Base-by-base conservation (phyloP, 2,888 invertebrate species). In the Salticus scenicus region DNA sequence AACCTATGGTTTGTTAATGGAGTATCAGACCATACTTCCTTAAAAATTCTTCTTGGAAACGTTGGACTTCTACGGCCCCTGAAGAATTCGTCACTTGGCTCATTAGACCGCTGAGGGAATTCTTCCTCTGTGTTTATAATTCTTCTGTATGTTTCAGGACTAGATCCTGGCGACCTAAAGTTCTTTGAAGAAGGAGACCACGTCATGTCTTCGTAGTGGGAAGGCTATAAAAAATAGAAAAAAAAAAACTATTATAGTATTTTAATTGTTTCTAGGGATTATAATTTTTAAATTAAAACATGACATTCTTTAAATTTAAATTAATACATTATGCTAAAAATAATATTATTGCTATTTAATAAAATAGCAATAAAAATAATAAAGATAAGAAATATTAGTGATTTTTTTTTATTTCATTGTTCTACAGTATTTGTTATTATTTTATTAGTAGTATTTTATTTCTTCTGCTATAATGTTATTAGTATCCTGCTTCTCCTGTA, bases 161-260 rank as follows among this genome's bases (percentile, higher is more conserved):
- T 87, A 0, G 77, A 71, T 10, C 77, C 77, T 7, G 81, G 81
- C 5, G 81, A 81, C 0, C 81, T 72, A 20, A 81, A 74, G 4
- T 81, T 33, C 12, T 57, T 42, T 28, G 72, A 57, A 7, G 80
- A 69, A 5, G 81, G 81, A 42, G 77, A 69, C 87, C 87, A 87
- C n/a, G 72, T 75, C 81, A 87, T 87, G 24, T 87, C 87, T 69
- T 87, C 81, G 81, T 87, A 87, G 14, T 82, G 81, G 12, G 81
- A 66, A 20, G 81, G 81, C 87, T 87, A 57, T 0, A 87, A 87
- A 12, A 67, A 73, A 76, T 51, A 51, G n/a, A 71, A 42, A 42
- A 67, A 33, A 67, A 30, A 10, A 66, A 24, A n/a, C n/a, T n/a
- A n/a, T n/a, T n/a, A n/a, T n/a, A n/a, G n/a, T n/a, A n/a, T n/a